A percentile compares a stretch with the other conserved stretches of the same genome.
phyloP scores from a whole-genome alignment of 2,797 vertebrate genomes.

The Notolabrus celidotus region DNA sequence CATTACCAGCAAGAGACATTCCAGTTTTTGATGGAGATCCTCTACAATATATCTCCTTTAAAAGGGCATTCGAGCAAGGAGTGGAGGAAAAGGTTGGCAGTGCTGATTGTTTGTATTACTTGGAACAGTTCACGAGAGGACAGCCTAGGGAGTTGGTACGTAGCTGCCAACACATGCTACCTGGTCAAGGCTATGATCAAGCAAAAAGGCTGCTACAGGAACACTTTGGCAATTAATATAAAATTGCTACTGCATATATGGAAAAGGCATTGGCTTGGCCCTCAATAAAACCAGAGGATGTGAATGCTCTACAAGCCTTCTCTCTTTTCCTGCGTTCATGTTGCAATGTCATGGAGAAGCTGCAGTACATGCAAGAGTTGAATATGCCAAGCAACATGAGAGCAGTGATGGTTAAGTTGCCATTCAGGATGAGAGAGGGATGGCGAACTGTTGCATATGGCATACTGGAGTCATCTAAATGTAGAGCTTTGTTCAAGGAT shows the following conservation, averaged over 20 bases:
- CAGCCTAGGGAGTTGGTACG: background rate
- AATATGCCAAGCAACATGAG: background rate
- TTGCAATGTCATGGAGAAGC: constrained; percentile 11
- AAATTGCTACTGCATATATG: background rate
- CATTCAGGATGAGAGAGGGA: background rate
- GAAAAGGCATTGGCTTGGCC: background rate
- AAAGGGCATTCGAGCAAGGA: constrained; percentile 1
- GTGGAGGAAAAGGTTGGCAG: background rate
- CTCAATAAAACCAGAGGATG: background rate
- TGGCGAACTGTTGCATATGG: background rate
- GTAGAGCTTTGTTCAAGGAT: background rate
- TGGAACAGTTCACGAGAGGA: background rate
- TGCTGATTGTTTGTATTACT: background rate
- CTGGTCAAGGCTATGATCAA: background rate
- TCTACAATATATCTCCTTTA: background rate
- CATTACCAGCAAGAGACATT: background rate
- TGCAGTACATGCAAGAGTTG: background rate
- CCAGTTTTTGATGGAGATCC: background rate
- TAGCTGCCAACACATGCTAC: background rate
- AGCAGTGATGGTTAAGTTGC: background rate
- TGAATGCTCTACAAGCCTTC: background rate
- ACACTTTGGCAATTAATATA: constrained; percentile 4
- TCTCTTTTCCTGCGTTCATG: constrained; percentile 5
- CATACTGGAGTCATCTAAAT: background rate
- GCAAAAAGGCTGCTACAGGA: background rate